Percentiles rank a stretch among this genome's conserved stretches.
Conservation (phyloP, 2,888 invertebrate genomes). For the Scaptomyza caliginosa region DNA sequence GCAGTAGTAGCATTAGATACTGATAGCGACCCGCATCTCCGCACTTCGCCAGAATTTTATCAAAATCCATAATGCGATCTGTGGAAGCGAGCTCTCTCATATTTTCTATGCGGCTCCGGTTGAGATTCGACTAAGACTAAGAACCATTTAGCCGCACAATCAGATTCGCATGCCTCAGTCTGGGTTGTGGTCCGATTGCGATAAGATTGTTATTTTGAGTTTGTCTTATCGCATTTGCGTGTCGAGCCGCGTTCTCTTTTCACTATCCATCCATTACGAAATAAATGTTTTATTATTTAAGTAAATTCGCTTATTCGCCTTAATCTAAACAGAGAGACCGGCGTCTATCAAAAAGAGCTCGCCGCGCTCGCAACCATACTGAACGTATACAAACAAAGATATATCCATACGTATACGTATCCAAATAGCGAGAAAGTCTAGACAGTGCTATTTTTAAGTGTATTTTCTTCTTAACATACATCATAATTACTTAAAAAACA, state of each 20-base stretch:
- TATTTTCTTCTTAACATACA: neutral
- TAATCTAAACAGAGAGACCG: constrained; percentile 58
- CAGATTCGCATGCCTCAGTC: constrained; percentile 38
- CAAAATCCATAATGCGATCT: constrained; percentile 83
- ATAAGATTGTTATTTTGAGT: constrained; percentile 61
- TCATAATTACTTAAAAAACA: neutral
- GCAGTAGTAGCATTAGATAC: constrained; percentile 84
- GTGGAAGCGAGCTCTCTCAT: neutral
- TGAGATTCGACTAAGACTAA: constrained; percentile 69
- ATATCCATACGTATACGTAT: too few species aligned
- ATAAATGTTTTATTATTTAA: constrained; percentile 70
- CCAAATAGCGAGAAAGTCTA: neutral
- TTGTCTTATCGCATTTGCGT: constrained; percentile 53
- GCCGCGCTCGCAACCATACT: constrained; percentile 11
- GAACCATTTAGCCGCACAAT: constrained; percentile 6
- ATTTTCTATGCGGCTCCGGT: constrained; percentile 29
- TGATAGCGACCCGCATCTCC: constrained; percentile 86
- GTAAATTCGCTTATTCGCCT: constrained; percentile 61
- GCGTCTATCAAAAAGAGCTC: constrained; percentile 29
- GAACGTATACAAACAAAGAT: too few species aligned
- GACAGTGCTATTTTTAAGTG: neutral
- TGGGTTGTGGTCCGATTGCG: constrained; percentile 26
- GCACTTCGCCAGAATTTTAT: constrained; percentile 85
- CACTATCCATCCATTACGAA: constrained; percentile 44
- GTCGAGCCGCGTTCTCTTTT: constrained; percentile 31